phyloP scores from a whole-genome alignment of 2,888 invertebrate genomes.

The Catocala fraxini region DNA sequence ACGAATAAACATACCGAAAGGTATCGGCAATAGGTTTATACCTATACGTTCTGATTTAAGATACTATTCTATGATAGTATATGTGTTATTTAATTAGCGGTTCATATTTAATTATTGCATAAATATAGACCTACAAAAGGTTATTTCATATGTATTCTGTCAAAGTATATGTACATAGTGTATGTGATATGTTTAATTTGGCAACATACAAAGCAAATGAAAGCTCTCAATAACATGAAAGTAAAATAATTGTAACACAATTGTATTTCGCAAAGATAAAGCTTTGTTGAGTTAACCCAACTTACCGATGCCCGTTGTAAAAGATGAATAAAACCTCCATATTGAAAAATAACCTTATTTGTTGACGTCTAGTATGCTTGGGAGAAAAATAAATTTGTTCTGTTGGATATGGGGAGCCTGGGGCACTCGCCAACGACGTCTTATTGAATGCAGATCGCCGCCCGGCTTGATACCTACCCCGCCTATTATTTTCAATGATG shows the following conservation, averaged over 20 bases:
- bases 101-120: no score
- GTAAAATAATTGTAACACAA: conserved; percentile 9
- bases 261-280: conserved; percentile 21
- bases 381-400: conserved; percentile 83
- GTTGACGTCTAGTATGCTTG: conserved; percentile 83
- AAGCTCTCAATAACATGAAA: not conserved
- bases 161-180: no score
- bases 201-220: no score
- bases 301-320: conserved; percentile 58
- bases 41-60: no score
- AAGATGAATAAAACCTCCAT: conserved; percentile 71
- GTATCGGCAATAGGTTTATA: no score
- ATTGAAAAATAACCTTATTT: conserved; percentile 85
- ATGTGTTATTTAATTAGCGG: no score
- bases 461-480: conserved; percentile 55
- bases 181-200: no score
- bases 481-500: conserved; percentile 57
- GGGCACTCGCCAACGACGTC: conserved; percentile 70
- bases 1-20: no score
- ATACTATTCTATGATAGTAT: no score
- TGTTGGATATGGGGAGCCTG: conserved; percentile 73
- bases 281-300: conserved; percentile 38
- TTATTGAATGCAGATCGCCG: conserved; percentile 74
- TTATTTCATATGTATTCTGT: no score
- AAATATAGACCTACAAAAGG: no score